Evolutionary conservation across 2,797 vertebrate genomes (phyloP).

Genomic region (Simalia tracyae): DNA sequence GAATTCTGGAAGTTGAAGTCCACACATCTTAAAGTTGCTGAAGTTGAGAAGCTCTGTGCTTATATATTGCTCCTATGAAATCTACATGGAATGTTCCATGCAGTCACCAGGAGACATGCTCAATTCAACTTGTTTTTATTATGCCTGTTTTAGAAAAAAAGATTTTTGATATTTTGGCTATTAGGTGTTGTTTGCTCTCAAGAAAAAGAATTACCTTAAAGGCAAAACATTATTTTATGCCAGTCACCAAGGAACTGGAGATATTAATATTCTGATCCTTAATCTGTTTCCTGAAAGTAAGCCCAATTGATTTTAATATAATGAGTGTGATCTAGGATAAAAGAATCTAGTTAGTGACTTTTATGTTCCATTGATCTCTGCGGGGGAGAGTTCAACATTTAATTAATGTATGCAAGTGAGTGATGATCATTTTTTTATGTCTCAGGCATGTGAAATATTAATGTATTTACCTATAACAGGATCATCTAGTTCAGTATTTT

Average conservation of each 20-base stretch:
- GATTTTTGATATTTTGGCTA: background rate
- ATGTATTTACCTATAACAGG: background rate
- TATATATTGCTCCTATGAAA: background rate
- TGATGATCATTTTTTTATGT: background rate
- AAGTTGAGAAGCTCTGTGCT: background rate
- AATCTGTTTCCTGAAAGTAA: constrained; percentile 18
- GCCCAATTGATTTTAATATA: constrained; percentile 19
- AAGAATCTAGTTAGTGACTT: constrained; percentile 1
- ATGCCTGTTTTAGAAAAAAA: background rate
- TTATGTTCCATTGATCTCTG: constrained; percentile 3
- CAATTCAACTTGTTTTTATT: background rate
- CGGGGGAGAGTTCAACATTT: constrained; percentile 1
- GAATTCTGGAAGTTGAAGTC: background rate
- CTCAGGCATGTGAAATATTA: background rate
- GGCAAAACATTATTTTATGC: background rate
- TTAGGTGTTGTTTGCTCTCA: background rate
- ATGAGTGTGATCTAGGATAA: constrained; percentile 12
- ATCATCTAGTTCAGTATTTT: background rate
- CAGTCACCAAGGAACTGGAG: background rate
- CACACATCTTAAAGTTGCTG: background rate
- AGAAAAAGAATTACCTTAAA: background rate
- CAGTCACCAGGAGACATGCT: background rate
- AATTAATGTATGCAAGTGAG: constrained; percentile 18
- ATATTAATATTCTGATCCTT: constrained; percentile 7
- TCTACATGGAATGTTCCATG: background rate